Evolutionary conservation across 2,113 vertebrate species (phyloP), one percentile per base, ranked within the genome.

Genomic region (Lycaon pictus): DNA sequence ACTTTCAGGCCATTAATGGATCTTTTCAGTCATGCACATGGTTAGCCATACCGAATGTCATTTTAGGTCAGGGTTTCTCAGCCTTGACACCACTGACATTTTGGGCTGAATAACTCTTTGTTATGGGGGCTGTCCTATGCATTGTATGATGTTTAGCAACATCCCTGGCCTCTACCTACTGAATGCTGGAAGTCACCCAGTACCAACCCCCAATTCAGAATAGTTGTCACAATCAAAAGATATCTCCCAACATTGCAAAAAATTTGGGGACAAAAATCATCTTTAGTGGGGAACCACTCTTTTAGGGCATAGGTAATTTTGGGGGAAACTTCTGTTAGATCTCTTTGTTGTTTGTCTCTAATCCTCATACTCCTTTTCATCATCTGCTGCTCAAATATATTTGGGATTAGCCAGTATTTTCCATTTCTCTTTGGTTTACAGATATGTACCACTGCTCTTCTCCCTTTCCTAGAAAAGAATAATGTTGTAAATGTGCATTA

Each of bases 341-440:
- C 12, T 81, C 63, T 72, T 77, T 85, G 37, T 71, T 92, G 81
- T 43, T 76, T 88, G 43, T 53, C 43, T 67, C 23, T 97, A 32
- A 35, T 37, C 95, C 88, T 82, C 71, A 74, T 72, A 82, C 58
- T 65, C 37, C 86, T 82, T 69, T 81, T 93, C 55, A 92, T 82
- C 87, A 29, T 86, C 32, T 77, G 62, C 62, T 96, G 20, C 79
- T 92, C 51, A 93, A 35, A 56, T 94, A 2, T 95, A 81, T 88
- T 60, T 94, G 77, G 76, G 72, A 93, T 35, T 13, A 95, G 93
- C 71, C 29, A 95, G 60, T 97, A 84, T 90, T 95, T 96, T 65
- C 88, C 69, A 74, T 97, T 97, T 97, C 58, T 95, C 63, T 95
- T 97, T 93, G 81, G 32, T 82, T 91, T 83, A 89, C 86, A 96